Base-by-base conservation (phyloP, 2,888 invertebrate genomes). In the Antheraea assamensis region DNA sequence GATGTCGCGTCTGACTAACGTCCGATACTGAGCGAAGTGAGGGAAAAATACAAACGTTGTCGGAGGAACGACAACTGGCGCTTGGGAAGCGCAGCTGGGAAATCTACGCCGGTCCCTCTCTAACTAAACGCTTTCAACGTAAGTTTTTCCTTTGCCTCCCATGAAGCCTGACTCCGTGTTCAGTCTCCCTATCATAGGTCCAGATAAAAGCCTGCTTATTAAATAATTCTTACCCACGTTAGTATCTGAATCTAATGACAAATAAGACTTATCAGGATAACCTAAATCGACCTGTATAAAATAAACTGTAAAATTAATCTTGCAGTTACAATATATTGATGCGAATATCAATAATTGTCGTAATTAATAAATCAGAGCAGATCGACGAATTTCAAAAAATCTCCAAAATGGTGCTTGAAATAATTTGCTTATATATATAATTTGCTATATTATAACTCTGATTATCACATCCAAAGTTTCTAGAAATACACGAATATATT, bases 1-100 rank as follows among this genome's bases (percentile, higher is more conserved):
- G 85, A 84, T 86, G 87, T 89, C 90, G 87, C 89, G 89, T 83
- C 83, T 86, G 83, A 85, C 52, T 52, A 3, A 21, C 19, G 42
- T 42, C 42, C 42, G 42, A 42, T 86, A 93, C 93, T 93, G 90
- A 90, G 78, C 80, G 81, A 81, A 81, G 79, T 79, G 82, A 80
- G 79, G 79, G 84, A 85, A 91, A 89, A 90, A 91, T 89, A 88
- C 83, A 88, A 84, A 86, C 87, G 80, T 86, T 85, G 82, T 75
- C 81, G 76, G 78, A 80, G 83, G 75, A 82, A 81, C 80, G 81
- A 78, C 77, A 78, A 78, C 76, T 79, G 80, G 80, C 80, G 81
- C 77, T 83, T 76, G 83, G 85, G 80, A 85, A 87, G 83, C 87
- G 89, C 86, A 88, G 87, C 77, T 77, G 90, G 89, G 61, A 90